phyloP scores from a whole-genome alignment of 1,140 invertebrate species.

The Hyles euphorbiae region DNA sequence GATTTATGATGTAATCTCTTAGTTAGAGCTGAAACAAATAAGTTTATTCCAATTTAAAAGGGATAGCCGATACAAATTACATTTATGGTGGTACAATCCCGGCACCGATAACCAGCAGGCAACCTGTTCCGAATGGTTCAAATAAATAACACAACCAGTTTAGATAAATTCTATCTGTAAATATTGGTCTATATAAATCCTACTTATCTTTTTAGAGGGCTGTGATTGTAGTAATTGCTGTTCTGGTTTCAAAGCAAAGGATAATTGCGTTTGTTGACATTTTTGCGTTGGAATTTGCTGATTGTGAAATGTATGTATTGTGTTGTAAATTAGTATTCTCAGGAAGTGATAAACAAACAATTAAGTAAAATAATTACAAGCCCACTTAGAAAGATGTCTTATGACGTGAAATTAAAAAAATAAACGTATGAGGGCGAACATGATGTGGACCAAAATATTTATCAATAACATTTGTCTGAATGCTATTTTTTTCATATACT shows the following conservation, averaged over 20 bases:
- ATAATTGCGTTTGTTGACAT: constrained; percentile 3
- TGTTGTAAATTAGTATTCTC: too few species aligned
- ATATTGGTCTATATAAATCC: constrained; percentile 58
- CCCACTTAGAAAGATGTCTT: too few species aligned
- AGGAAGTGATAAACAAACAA: too few species aligned
- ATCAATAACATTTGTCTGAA: too few species aligned
- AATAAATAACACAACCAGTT: constrained; percentile 68
- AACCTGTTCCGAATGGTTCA: constrained; percentile 61
- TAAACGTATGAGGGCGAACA: too few species aligned
- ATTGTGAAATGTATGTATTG: too few species aligned
- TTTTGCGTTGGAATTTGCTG: background rate
- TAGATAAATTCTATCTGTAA: constrained; percentile 68
- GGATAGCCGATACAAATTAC: constrained; percentile 63
- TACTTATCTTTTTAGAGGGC: constrained; percentile 36
- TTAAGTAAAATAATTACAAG: too few species aligned
- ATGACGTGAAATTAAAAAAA: too few species aligned
- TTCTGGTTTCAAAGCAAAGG: constrained; percentile 6
- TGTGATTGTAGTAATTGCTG: constrained; percentile 12
- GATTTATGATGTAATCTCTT: constrained; percentile 40
- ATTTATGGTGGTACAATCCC: constrained; percentile 56
- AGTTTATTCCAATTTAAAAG: constrained; percentile 53
- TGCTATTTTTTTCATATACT: too few species aligned
- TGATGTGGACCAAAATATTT: too few species aligned
- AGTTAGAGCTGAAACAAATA: constrained; percentile 45
- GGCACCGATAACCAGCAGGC: constrained; percentile 53